These are phyloP conservation scores for Acrocephalus scirpaceus DNA, from an alignment of 2,797 vertebrate species.

Conservation along the genomic window DNA sequence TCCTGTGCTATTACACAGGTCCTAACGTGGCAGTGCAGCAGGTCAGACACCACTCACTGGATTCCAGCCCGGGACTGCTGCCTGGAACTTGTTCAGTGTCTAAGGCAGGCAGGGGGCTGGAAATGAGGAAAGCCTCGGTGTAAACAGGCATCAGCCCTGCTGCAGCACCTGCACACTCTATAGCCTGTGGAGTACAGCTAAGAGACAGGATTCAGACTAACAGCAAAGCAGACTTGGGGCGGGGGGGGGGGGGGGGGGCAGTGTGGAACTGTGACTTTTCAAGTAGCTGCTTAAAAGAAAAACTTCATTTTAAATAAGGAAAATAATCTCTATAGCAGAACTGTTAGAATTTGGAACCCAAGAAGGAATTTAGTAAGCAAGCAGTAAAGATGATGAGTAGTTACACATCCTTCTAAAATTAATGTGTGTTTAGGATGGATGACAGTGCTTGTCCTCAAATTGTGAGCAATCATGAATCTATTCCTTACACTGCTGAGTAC, in stretches of 20 bases:
- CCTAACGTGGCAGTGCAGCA: background rate
- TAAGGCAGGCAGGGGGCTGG: background rate
- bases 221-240: background rate
- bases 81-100: background rate
- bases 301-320: background rate
- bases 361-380: background rate
- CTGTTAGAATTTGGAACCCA: background rate
- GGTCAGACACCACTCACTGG: fast-evolving
- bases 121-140: background rate
- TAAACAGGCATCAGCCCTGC: background rate
- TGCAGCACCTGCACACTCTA: no score
- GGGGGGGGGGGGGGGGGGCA: no score
- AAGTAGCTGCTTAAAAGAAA: background rate
- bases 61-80: background rate
- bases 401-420: background rate
- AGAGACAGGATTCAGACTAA: background rate
- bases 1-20: background rate
- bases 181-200: background rate
- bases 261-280: background rate
- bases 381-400: background rate
- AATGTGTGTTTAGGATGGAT: background rate
- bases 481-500: background rate
- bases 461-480: background rate
- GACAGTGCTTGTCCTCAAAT: background rate
- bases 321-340: background rate